Conservation (phyloP, 2,888 invertebrate genomes). For the Phrixothrix hirtus region DNA sequence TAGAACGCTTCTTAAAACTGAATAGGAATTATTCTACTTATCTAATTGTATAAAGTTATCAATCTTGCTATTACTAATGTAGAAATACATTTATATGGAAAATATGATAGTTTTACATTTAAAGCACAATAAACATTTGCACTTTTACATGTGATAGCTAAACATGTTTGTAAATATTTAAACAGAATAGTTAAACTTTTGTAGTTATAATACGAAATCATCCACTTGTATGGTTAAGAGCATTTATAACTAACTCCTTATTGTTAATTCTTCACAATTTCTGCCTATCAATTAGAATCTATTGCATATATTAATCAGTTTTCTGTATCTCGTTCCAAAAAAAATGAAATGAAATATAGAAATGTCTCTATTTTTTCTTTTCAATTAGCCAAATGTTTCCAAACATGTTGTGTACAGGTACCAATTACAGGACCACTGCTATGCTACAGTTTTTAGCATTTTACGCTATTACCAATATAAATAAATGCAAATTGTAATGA, state of each 20-base stretch:
- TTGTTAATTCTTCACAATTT: too few species aligned
- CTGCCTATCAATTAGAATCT: too few species aligned
- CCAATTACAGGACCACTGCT: constrained; percentile 13
- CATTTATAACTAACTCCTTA: too few species aligned
- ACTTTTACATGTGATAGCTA: constrained; percentile 13
- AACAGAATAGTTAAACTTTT: too few species aligned
- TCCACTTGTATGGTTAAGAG: too few species aligned
- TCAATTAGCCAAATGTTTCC: constrained; percentile 10
- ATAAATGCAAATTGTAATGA: constrained; percentile 20
- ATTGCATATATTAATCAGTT: too few species aligned
- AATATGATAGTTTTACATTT: constrained; percentile 12
- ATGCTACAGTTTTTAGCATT: constrained; percentile 22
- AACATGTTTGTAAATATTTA: constrained; percentile 16
- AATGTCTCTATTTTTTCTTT: constrained; percentile 1
- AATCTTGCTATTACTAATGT: background rate
- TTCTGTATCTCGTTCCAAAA: too few species aligned
- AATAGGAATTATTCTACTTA: background rate
- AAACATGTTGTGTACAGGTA: constrained; percentile 12
- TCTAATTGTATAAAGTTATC: background rate
- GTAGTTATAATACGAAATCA: too few species aligned
- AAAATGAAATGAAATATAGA: constrained; percentile 3
- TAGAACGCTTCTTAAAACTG: background rate
- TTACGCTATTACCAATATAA: constrained; percentile 8
- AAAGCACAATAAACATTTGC: constrained; percentile 20
- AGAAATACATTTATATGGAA: constrained; percentile 12